phyloP scores from a whole-genome alignment of 2,113 vertebrate genomes.

The Oxyura jamaicensis region DNA sequence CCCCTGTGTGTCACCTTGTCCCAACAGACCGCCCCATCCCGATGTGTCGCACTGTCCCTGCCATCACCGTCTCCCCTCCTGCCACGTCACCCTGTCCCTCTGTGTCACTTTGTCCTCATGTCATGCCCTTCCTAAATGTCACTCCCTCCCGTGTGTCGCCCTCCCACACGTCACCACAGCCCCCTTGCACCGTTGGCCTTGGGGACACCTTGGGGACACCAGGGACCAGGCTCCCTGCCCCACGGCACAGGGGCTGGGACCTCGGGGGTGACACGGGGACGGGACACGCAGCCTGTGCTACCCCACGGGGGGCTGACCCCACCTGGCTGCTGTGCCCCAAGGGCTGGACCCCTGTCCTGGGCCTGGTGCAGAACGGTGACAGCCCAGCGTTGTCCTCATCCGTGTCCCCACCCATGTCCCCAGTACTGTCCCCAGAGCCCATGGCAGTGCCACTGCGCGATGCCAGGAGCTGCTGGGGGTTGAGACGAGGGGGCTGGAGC shows the following conservation, averaged over 20 bases:
- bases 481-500: background rate
- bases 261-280: background rate
- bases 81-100: background rate
- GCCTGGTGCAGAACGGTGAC: background rate
- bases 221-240: rapidly evolving
- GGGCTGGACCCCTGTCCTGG: background rate
- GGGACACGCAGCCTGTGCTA: background rate
- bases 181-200: background rate
- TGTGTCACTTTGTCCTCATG: background rate
- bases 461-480: background rate
- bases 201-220: background rate
- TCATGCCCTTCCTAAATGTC: background rate
- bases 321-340: rapidly evolving
- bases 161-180: background rate
- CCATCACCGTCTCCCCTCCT: background rate
- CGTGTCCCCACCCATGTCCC: no score
- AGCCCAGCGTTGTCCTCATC: no score
- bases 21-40: background rate
- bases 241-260: background rate
- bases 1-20: background rate
- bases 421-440: no score
- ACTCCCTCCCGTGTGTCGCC: background rate
- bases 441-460: no score
- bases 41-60: rapidly evolving
- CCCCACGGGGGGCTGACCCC: background rate